Conservation (phyloP, 1,140 invertebrate species). For the Polyergus mexicanus region DNA sequence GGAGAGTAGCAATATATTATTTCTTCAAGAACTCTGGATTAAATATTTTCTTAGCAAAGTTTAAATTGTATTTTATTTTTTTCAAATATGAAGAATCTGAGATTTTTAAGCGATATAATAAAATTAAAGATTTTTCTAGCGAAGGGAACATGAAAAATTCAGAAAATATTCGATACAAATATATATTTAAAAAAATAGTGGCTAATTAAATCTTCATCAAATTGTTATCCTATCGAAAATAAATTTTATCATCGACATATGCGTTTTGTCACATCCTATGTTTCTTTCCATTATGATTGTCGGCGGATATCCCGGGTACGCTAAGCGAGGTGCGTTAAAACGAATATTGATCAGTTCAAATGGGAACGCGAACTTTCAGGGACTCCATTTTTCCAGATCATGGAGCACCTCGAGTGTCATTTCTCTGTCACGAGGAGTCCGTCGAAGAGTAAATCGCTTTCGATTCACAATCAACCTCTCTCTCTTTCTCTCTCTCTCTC, state of each 20-base stretch:
- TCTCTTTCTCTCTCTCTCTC: conserved; percentile 10
- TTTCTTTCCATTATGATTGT: conserved; percentile 43
- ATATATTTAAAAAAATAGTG: not conserved
- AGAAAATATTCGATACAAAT: not conserved
- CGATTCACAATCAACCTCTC: conserved; percentile 1
- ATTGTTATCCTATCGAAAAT: not conserved
- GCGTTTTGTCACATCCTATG: not conserved
- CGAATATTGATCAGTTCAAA: conserved; percentile 57
- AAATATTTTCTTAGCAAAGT: conserved; percentile 5
- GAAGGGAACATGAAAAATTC: not conserved
- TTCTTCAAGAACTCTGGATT: not conserved
- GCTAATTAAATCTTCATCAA: not conserved
- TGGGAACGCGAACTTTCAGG: conserved; percentile 22
- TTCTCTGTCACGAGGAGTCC: conserved; percentile 7
- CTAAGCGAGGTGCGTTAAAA: conserved; percentile 33
- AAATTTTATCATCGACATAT: not conserved
- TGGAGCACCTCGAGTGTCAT: conserved; percentile 59
- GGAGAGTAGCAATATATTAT: too few relatives aligned
- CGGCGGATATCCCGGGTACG: conserved; percentile 4
- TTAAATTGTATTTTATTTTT: not conserved
- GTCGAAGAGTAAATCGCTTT: conserved; percentile 25
- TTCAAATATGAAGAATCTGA: not conserved
- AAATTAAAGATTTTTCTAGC: not conserved
- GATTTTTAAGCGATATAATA: not conserved
- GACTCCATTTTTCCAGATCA: conserved; percentile 71